Percentiles rank a stretch among this genome's conserved stretches.
These are phyloP conservation scores for Chelonoidis abingdonii DNA, from an alignment of 2,113 vertebrate species.

Conservation along the genomic window DNA sequence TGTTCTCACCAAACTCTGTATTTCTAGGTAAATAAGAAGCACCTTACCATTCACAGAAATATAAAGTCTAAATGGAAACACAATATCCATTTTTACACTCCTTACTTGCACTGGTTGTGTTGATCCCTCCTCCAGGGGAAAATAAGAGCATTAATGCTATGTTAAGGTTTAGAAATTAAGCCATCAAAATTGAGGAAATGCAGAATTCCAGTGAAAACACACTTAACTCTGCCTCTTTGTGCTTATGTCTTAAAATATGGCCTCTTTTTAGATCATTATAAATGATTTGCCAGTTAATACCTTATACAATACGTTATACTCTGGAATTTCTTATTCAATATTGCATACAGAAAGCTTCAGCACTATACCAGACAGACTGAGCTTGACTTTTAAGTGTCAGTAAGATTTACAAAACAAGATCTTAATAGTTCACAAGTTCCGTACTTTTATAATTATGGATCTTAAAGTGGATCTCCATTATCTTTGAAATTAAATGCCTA, in stretches of 20 bases:
- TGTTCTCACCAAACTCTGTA: background rate
- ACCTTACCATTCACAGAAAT: background rate
- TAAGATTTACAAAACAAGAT: background rate
- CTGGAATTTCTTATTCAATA: background rate
- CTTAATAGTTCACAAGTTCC: background rate
- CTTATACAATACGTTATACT: background rate
- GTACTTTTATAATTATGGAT: background rate
- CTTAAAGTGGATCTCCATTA: background rate
- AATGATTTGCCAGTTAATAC: background rate
- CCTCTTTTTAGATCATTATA: background rate
- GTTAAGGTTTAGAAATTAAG: background rate
- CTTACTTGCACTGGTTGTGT: background rate
- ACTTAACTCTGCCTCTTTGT: background rate
- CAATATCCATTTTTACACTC: background rate
- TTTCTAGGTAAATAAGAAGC: background rate
- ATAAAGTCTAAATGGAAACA: background rate
- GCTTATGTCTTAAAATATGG: background rate
- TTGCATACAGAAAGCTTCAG: background rate
- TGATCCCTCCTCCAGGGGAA: background rate
- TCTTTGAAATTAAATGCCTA: background rate
- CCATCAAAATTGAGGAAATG: background rate
- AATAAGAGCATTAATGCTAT: background rate
- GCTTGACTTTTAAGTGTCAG: background rate
- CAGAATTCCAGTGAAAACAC: background rate
- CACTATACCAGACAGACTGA: background rate